Evolutionary conservation across 2,888 invertebrate species (phyloP).

Genomic region (Bombylius major): DNA sequence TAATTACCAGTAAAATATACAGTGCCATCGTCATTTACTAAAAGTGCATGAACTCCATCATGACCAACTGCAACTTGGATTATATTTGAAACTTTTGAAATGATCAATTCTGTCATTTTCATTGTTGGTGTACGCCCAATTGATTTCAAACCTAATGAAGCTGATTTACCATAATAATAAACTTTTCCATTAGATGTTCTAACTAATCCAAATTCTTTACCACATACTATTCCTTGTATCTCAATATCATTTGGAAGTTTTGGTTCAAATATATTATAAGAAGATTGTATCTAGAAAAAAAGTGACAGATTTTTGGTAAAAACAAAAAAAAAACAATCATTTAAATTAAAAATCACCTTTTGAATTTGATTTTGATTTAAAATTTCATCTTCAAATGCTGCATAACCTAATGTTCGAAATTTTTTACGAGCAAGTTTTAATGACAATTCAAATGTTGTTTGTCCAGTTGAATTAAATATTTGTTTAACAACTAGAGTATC

Average conservation of each 20-base stretch:
- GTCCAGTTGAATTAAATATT: slow-evolving; percentile 39
- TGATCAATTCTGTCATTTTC: slow-evolving; percentile 42
- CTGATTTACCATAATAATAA: slow-evolving; percentile 76
- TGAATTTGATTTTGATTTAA: slow-evolving; percentile 36
- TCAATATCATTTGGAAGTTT: slow-evolving; percentile 64
- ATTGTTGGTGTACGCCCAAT: slow-evolving; percentile 33
- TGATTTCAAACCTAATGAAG: slow-evolving; percentile 70
- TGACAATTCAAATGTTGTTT: slow-evolving; percentile 46
- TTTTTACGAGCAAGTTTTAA: slow-evolving; percentile 67
- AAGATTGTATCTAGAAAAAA: slow-evolving; percentile 38
- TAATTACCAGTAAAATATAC: slow-evolving; percentile 57
- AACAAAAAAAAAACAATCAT: background rate
- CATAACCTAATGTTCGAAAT: slow-evolving; percentile 61
- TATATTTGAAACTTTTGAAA: slow-evolving; percentile 60
- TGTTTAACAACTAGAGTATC: slow-evolving; percentile 70
- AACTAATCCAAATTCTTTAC: slow-evolving; percentile 82
- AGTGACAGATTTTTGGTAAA: background rate
- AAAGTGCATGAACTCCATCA: slow-evolving; percentile 81
- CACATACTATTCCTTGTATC: slow-evolving; percentile 60
- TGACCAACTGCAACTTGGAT: slow-evolving; percentile 79
- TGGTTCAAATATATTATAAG: slow-evolving; percentile 43
- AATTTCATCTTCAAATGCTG: slow-evolving; percentile 56
- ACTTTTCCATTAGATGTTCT: slow-evolving; percentile 79
- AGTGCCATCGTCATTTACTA: slow-evolving; percentile 86
- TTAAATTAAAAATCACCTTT: slow-evolving; percentile 16